A percentile compares a stretch with the other conserved stretches of the same genome.
Evolutionary conservation across 2,113 vertebrate genomes (phyloP).

Genomic region (Phocoena phocoena): DNA sequence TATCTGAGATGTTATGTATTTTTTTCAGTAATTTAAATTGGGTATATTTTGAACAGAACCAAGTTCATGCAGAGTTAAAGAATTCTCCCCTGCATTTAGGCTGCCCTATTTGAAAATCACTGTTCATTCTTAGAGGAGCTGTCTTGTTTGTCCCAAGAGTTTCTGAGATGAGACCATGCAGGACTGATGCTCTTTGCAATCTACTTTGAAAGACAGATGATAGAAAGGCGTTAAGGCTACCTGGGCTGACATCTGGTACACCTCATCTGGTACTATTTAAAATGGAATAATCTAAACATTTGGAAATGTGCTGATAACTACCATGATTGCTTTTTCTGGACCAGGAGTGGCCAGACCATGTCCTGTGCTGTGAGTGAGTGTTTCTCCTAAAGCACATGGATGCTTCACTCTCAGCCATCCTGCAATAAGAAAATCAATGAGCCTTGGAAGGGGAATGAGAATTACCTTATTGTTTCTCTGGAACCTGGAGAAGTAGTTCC

Average conservation of each 20-base stretch:
- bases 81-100: background rate
- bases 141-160: background rate
- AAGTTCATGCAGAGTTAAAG: background rate
- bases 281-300: background rate
- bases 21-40: conserved; percentile 6
- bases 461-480: background rate
- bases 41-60: background rate
- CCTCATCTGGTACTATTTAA: background rate
- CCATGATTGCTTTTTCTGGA: background rate
- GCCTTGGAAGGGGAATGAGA: background rate
- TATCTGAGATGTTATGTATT: background rate
- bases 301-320: background rate
- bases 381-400: background rate
- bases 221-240: background rate
- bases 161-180: background rate
- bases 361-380: background rate
- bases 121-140: background rate
- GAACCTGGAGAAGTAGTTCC: background rate
- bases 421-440: background rate
- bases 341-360: background rate
- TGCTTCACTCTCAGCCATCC: background rate
- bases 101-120: background rate
- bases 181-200: background rate
- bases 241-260: background rate
- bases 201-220: background rate